Conservation (phyloP, 2,888 invertebrate genomes). For the Nephrotoma flavescens region DNA sequence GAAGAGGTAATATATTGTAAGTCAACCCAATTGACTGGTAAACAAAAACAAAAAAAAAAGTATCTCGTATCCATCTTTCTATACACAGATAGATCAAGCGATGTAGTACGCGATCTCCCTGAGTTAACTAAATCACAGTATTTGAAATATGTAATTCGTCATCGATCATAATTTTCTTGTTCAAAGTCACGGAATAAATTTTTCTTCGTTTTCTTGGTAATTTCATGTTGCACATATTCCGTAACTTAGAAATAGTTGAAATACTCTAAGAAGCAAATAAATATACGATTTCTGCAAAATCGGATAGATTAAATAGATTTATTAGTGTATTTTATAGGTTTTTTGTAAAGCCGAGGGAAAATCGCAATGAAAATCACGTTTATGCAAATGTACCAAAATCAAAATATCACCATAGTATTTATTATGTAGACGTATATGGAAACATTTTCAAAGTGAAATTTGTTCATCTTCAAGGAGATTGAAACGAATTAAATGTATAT, state of each 20-base stretch:
- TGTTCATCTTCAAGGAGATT: not conserved
- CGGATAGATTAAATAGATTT: not conserved
- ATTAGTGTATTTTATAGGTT: not conserved
- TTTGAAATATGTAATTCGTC: slow-evolving; percentile 3
- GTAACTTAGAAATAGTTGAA: not conserved
- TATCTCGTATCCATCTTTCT: not conserved
- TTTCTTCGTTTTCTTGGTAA: not conserved
- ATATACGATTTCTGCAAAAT: not conserved
- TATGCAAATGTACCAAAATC: not conserved
- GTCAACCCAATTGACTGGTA: not conserved
- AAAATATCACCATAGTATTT: not conserved
- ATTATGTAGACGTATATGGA: not conserved
- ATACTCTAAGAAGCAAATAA: not conserved
- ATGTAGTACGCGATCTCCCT: not conserved
- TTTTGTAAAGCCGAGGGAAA: not conserved
- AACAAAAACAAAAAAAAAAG: not conserved
- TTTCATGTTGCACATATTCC: not conserved
- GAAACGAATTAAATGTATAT: not conserved
- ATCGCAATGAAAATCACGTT: too few species aligned
- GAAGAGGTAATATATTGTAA: not conserved
- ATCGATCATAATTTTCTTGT: slow-evolving; percentile 3
- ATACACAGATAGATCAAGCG: not conserved
- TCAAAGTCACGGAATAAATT: not conserved
- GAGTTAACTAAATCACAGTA: not conserved
- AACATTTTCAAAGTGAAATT: not conserved